Evolutionary conservation across 2,888 invertebrate species (phyloP).

Genomic region (Acrocera orbiculus): DNA sequence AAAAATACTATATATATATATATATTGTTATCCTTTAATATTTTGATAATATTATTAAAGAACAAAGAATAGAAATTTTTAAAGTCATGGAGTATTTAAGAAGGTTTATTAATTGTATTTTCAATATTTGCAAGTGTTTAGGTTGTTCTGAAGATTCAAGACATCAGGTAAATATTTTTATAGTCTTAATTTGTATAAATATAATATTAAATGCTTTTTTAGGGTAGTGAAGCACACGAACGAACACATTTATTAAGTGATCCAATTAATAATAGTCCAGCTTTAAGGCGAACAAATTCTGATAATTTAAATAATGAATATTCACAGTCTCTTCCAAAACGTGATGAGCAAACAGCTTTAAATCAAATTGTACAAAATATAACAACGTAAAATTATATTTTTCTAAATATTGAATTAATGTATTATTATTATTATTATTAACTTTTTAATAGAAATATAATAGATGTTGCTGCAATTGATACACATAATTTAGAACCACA

Average conservation of each 20-base stretch:
- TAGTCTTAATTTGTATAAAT: background rate
- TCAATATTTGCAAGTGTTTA: constrained; percentile 25
- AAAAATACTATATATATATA: no score
- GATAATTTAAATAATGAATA: constrained; percentile 45
- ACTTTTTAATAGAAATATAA: constrained; percentile 54
- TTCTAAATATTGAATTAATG: background rate
- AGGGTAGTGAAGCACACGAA: constrained; percentile 41
- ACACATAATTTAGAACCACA: constrained; percentile 76
- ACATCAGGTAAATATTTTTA: constrained; percentile 18
- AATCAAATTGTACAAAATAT: constrained; percentile 79
- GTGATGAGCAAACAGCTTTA: constrained; percentile 81
- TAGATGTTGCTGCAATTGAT: constrained; percentile 83
- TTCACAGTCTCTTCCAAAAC: constrained; percentile 48
- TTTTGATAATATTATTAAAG: no score
- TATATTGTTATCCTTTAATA: no score
- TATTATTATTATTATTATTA: constrained; percentile 1
- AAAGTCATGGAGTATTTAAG: constrained; percentile 29
- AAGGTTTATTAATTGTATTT: constrained; percentile 22
- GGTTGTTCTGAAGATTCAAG: constrained; percentile 25
- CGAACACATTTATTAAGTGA: constrained; percentile 63
- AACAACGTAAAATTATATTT: constrained; percentile 51
- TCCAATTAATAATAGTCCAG: constrained; percentile 55
- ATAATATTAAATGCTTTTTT: background rate
- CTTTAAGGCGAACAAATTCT: constrained; percentile 53
- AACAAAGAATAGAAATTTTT: no score